phyloP scores from a whole-genome alignment of 2,888 invertebrate species.

The Rhodophaea formosa region DNA sequence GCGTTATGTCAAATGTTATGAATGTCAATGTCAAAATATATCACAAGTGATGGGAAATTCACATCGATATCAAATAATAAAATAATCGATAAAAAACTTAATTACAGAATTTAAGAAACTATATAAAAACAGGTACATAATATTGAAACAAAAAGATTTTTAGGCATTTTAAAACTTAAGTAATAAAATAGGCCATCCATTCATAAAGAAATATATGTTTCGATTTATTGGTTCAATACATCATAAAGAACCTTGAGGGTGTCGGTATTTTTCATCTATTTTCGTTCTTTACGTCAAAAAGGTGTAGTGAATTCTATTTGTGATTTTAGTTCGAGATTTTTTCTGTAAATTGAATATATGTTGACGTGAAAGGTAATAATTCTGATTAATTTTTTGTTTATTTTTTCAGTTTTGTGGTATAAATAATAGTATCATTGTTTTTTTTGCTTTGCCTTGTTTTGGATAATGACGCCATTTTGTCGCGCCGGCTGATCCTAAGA shows the following conservation, averaged over 20 bases:
- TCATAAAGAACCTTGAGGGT: neutral
- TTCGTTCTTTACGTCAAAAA: slow-evolving; percentile 72
- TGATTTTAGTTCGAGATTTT: slow-evolving; percentile 55
- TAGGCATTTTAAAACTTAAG: neutral
- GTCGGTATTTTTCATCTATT: slow-evolving; percentile 38
- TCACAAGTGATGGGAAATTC: no score
- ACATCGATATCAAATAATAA: no score
- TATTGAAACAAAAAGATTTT: no score
- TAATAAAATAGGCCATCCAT: neutral
- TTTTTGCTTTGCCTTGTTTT: slow-evolving; percentile 63
- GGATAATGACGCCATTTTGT: slow-evolving; percentile 80
- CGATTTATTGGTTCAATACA: neutral
- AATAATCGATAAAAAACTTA: neutral
- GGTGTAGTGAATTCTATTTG: slow-evolving; percentile 63
- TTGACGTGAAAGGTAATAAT: slow-evolving; percentile 49
- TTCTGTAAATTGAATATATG: slow-evolving; percentile 54
- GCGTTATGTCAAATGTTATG: no score
- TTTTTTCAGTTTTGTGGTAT: neutral
- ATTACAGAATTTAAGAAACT: no score
- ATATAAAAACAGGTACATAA: no score
- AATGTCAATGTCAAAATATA: no score
- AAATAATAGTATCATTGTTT: slow-evolving; percentile 26
- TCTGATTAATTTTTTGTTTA: slow-evolving; percentile 21
- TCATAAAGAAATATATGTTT: no score
- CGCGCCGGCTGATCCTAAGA: slow-evolving; percentile 77